phyloP scores from a whole-genome alignment of 2,888 invertebrate genomes.

The Margaritifera margaritifera region DNA sequence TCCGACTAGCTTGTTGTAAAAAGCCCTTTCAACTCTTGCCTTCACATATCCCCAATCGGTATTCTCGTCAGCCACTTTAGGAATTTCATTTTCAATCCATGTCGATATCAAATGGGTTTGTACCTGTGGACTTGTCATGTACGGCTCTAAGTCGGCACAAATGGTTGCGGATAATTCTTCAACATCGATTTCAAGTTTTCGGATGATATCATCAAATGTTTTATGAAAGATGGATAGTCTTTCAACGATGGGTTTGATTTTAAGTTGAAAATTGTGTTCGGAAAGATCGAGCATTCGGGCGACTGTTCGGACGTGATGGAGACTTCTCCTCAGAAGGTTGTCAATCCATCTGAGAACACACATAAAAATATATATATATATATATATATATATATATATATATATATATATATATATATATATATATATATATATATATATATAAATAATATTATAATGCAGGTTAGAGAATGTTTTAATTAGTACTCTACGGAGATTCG shows the following conservation, averaged over 20 bases:
- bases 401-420: no score
- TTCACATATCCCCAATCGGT: conserved; percentile 32
- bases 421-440: no score
- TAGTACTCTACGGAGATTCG: no score
- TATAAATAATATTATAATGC: no score
- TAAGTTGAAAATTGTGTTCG: conserved; percentile 39
- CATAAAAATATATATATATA: neutral
- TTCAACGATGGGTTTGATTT: conserved; percentile 24
- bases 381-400: conserved; percentile 3
- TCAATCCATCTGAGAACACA: conserved; percentile 56
- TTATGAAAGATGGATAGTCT: conserved; percentile 37
- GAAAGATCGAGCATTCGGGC: conserved; percentile 43
- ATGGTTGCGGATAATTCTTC: conserved; percentile 29
- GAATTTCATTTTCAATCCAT: conserved; percentile 43
- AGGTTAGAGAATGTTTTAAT: no score
- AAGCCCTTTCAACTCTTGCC: conserved; percentile 24
- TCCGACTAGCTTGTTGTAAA: conserved; percentile 31
- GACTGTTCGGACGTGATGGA: conserved; percentile 46
- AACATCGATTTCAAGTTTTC: conserved; percentile 23
- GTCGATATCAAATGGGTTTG: conserved; percentile 28
- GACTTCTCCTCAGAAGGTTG: conserved; percentile 43
- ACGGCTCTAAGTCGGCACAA: conserved; percentile 21
- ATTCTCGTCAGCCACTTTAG: conserved; percentile 14
- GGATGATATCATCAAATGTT: conserved; percentile 33
- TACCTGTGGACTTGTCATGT: conserved; percentile 25